Evolutionary conservation across 1,140 invertebrate genomes (phyloP).

Genomic region (Hyphantria cunea): DNA sequence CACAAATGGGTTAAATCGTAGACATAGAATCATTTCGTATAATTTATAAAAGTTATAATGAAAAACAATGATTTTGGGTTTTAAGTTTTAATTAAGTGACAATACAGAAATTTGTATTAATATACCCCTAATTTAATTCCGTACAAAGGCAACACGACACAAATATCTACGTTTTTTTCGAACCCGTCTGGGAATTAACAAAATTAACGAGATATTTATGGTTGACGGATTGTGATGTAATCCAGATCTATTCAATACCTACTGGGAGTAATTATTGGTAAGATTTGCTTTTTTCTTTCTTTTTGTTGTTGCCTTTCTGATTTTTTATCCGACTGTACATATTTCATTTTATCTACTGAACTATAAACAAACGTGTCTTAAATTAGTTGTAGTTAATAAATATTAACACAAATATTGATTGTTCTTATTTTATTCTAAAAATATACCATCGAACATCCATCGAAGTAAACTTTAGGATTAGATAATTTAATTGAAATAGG

Average conservation of each 20-base stretch:
- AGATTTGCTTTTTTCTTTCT: background rate
- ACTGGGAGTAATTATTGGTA: conserved; percentile 2
- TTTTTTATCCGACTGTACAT: conserved; percentile 49
- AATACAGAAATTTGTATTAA: conserved; percentile 2
- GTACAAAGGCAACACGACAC: conserved; percentile 7
- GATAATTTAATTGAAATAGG: no score
- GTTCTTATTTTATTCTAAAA: background rate
- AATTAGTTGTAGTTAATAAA: conserved; percentile 61
- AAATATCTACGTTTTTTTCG: conserved; percentile 6
- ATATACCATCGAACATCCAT: no score
- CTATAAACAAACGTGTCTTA: conserved; percentile 44
- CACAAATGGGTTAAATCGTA: no score
- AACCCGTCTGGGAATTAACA: background rate
- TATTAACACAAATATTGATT: conserved; percentile 37
- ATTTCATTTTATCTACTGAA: conserved; percentile 38
- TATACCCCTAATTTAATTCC: no score
- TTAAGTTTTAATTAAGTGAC: background rate
- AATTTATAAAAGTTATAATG: no score
- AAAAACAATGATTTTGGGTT: no score
- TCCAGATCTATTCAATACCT: background rate
- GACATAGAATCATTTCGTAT: no score
- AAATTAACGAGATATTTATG: conserved; percentile 10
- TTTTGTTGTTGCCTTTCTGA: conserved; percentile 1
- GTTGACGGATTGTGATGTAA: conserved; percentile 7
- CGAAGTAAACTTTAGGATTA: no score